Base-by-base conservation (phyloP, 2,888 invertebrate genomes). In the Notodonta ziczac region DNA sequence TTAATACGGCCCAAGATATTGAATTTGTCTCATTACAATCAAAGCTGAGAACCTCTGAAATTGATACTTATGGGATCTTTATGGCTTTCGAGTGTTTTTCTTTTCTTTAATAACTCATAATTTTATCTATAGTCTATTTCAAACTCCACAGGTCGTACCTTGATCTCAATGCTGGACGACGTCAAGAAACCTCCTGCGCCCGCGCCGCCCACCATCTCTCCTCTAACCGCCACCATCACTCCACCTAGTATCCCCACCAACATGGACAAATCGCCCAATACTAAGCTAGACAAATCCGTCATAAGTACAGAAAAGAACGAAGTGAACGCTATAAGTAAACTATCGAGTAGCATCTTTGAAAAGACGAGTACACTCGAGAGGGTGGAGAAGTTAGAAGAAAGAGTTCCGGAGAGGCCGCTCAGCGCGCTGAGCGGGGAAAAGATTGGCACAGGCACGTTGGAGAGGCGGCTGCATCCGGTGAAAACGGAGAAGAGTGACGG, bases 101-200 rank as follows among this genome's bases (percentile, higher is more conserved):
- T 24, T 24, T 24, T 10, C 8, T 42, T 9, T 10, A 2, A 10
- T 10, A 10, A 10, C 9, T 9, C 8, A 42, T 42, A 12, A 4
- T 42, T 9, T 42, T 10, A 42, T 52, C 4, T 52, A 24, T 52
- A 39, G 35, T 39, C 4, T 5, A 5, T 32, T 32, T 46, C n/a
- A 14, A 40, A 8, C 69, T 57, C 69, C 61, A 1, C 79, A 93
- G 93, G 92, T 58, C 89, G 92, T 54, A 93, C 92, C 32, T 72
- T 93, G 65, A 78, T 86, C 51, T 82, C 89, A 9, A 91, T 90
- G 91, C 63, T 91, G 53, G 93, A 93, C 24, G 93, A 93, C 5
- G 76, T 90, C n/a, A 91, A 90, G 76, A 91, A 89, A 63, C 89
- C 89, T 0, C 74, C 73, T 0, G 86, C 88, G 7, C 87, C 86